Percentiles rank a stretch among this genome's conserved stretches.
These are phyloP conservation scores for Drosophila borealis DNA, from an alignment of 2,888 invertebrate species.

Conservation along the genomic window DNA sequence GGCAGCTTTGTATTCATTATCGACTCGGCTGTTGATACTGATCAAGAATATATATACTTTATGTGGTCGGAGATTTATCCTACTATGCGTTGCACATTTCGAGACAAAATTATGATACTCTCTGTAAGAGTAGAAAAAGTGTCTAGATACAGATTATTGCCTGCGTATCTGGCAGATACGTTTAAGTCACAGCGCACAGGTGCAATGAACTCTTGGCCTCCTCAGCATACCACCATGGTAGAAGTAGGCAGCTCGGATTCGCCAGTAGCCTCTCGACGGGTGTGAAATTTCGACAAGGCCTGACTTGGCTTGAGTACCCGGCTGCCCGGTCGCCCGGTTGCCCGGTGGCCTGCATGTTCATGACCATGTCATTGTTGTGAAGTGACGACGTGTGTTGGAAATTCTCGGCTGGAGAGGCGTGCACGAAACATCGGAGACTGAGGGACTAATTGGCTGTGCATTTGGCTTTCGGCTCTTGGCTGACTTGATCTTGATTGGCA, in stretches of 20 bases:
- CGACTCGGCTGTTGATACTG: too few relatives aligned
- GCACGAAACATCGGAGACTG: slow-evolving; percentile 17
- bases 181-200: background rate
- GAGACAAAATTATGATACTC: too few relatives aligned
- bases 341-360: slow-evolving; percentile 15
- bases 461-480: slow-evolving; percentile 29
- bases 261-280: slow-evolving; percentile 5
- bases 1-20: too few relatives aligned
- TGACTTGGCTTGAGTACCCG: background rate
- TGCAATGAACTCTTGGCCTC: slow-evolving; percentile 14
- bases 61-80: too few relatives aligned
- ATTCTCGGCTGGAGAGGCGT: slow-evolving; percentile 32
- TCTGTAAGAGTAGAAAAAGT: background rate
- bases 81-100: too few relatives aligned
- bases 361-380: slow-evolving; percentile 23
- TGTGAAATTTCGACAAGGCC: slow-evolving; percentile 12
- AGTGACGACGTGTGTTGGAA: slow-evolving; percentile 25
- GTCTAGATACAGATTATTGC: slow-evolving; percentile 14
- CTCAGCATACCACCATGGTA: too few relatives aligned
- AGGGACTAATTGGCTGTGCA: slow-evolving; percentile 33
- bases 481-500: slow-evolving; percentile 56
- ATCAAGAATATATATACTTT: too few relatives aligned
- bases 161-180: slow-evolving; percentile 11
- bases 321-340: too few relatives aligned
- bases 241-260: background rate